These are phyloP conservation scores for Ips nitidus DNA, from an alignment of 1,140 invertebrate species.

Conservation along the genomic window DNA sequence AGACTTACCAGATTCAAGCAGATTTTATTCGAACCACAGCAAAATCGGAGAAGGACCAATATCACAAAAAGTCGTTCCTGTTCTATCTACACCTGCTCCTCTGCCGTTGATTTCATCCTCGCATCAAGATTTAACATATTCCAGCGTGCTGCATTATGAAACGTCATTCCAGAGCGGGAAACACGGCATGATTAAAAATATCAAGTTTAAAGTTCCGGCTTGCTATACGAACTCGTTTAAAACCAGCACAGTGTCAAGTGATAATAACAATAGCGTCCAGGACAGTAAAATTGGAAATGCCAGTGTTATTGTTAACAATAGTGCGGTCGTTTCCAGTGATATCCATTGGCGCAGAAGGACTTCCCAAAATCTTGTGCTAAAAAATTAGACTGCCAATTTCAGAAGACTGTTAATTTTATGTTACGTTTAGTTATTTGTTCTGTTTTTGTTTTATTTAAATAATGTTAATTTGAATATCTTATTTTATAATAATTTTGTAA, in stretches of 20 bases:
- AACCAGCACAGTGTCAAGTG: slow-evolving; percentile 5
- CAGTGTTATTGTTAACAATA: slow-evolving; percentile 46
- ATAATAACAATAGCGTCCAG: slow-evolving; percentile 9
- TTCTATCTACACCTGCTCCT: neutral
- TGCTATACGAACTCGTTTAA: slow-evolving; percentile 44
- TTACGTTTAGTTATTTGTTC: too few species aligned
- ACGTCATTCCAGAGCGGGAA: slow-evolving; percentile 47
- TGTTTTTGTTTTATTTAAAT: too few species aligned
- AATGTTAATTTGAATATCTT: too few species aligned
- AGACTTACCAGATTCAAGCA: neutral
- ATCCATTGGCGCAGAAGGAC: slow-evolving; percentile 46
- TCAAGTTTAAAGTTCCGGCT: slow-evolving; percentile 51
- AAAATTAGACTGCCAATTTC: slow-evolving; percentile 32
- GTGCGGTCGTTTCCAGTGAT: slow-evolving; percentile 35
- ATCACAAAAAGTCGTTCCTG: neutral
- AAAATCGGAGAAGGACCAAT: neutral
- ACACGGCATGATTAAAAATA: slow-evolving; percentile 51
- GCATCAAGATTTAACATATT: slow-evolving; percentile 15
- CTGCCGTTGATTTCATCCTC: neutral
- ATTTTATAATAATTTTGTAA: too few species aligned
- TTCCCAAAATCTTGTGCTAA: slow-evolving; percentile 41
- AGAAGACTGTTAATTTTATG: neutral
- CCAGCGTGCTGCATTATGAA: slow-evolving; percentile 46
- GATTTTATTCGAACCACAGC: neutral
- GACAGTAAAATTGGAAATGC: slow-evolving; percentile 9